These are phyloP conservation scores for Xestia c-nigrum DNA, from an alignment of 2,888 invertebrate species.

Conservation along the genomic window DNA sequence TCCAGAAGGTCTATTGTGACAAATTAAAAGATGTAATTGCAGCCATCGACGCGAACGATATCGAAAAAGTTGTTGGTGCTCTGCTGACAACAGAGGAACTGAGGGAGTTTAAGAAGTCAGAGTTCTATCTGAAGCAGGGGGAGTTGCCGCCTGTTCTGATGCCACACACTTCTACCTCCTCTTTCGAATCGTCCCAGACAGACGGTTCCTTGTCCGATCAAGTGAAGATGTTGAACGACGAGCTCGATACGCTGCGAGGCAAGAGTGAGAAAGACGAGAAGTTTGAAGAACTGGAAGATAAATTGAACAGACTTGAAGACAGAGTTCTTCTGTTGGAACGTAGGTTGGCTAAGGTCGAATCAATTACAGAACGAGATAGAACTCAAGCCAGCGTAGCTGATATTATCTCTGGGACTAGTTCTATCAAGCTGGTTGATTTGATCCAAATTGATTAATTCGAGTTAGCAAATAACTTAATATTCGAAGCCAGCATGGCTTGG, in stretches of 20 bases:
- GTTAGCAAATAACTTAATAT: background rate
- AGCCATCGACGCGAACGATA: constrained; percentile 79
- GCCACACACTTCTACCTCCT: constrained; percentile 21
- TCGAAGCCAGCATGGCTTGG: background rate
- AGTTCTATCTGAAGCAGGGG: constrained; percentile 75
- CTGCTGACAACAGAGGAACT: constrained; percentile 78
- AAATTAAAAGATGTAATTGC: constrained; percentile 81
- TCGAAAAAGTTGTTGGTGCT: constrained; percentile 73
- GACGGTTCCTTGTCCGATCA: constrained; percentile 53
- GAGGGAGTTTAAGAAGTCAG: constrained; percentile 74
- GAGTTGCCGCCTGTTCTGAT: constrained; percentile 34
- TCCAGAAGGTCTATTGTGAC: constrained; percentile 77
- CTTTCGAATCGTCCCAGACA: constrained; percentile 29
- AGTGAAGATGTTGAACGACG: constrained; percentile 67
- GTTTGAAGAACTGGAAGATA: constrained; percentile 56
- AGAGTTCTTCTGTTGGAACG: constrained; percentile 70
- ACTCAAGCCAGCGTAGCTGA: constrained; percentile 6
- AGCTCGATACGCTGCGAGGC: constrained; percentile 64
- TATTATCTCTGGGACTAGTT: constrained; percentile 17
- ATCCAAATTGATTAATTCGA: constrained; percentile 28
- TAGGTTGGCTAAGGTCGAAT: constrained; percentile 68
- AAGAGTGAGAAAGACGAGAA: constrained; percentile 61
- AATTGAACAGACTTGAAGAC: constrained; percentile 65
- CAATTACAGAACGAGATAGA: constrained; percentile 32
- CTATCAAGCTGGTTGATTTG: constrained; percentile 36